Evolutionary conservation across 2,888 invertebrate genomes (phyloP).

Genomic region (Cheilosia variabilis): DNA sequence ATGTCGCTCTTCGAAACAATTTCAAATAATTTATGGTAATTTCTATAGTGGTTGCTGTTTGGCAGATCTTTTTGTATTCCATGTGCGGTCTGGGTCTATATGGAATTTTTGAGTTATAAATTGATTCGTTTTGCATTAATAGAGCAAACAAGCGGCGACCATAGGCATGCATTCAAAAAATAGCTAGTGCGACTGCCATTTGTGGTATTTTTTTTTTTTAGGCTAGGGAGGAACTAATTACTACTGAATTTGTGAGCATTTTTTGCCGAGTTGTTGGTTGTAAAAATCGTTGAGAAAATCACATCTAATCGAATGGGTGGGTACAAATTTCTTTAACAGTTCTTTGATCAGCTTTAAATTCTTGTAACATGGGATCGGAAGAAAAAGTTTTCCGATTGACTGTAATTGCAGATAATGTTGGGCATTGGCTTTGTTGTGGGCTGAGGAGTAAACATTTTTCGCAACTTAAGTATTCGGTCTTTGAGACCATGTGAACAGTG

Average conservation of each 20-base stretch:
- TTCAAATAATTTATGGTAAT: conserved; percentile 75
- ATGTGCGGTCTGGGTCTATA: conserved; percentile 12
- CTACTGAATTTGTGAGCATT: conserved; percentile 1
- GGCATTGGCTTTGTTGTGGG: too few relatives aligned
- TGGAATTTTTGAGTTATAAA: conserved; percentile 66
- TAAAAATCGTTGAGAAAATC: background rate
- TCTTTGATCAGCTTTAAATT: too few relatives aligned
- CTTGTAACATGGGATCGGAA: too few relatives aligned
- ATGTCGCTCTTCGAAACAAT: conserved; percentile 79
- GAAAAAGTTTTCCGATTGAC: too few relatives aligned
- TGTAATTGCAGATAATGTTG: too few relatives aligned
- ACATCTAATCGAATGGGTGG: too few relatives aligned
- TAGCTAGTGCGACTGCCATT: conserved; percentile 9
- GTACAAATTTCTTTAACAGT: too few relatives aligned
- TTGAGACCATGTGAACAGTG: too few relatives aligned
- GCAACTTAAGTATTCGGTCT: too few relatives aligned
- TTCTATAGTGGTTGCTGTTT: conserved; percentile 39
- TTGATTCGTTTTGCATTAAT: conserved; percentile 74
- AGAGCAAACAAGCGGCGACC: conserved; percentile 19
- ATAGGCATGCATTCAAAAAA: background rate
- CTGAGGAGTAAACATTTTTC: too few relatives aligned
- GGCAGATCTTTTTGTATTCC: conserved; percentile 18
- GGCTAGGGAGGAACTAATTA: conserved; percentile 44
- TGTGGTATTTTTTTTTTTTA: background rate
- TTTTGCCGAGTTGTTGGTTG: background rate